These are phyloP conservation scores for Pherbina coryleti DNA, from an alignment of 2,888 invertebrate genomes.

Conservation along the genomic window DNA sequence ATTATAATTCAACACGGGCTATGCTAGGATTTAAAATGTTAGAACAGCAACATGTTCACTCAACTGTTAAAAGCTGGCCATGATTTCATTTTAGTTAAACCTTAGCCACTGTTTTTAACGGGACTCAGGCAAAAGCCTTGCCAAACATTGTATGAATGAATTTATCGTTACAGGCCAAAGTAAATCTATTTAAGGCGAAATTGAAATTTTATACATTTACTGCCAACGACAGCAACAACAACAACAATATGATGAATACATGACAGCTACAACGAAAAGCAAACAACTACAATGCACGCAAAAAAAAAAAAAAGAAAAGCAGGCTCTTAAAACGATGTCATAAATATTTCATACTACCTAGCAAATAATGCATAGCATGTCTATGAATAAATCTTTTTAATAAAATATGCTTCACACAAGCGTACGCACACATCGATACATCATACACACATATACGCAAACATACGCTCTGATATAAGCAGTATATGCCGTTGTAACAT, in stretches of 20 bases:
- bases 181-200: not conserved
- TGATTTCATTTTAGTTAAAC: too few relatives aligned
- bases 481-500: not conserved
- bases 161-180: not conserved
- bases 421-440: not conserved
- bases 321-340: constrained; percentile 6
- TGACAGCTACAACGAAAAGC: not conserved
- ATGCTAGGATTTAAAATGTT: too few relatives aligned
- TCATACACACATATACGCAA: not conserved
- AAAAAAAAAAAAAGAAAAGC: not conserved
- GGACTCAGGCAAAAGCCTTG: too few relatives aligned
- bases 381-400: constrained; percentile 37
- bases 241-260: not conserved
- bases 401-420: constrained; percentile 16
- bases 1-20: too few relatives aligned
- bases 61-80: too few relatives aligned
- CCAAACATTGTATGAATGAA: too few relatives aligned
- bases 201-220: not conserved
- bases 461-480: not conserved
- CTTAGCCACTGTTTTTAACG: too few relatives aligned
- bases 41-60: too few relatives aligned
- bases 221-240: not conserved
- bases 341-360: constrained; percentile 26
- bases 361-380: constrained; percentile 21
- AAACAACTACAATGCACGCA: not conserved